Base-by-base conservation (phyloP, 1,140 invertebrate genomes). In the Zophobas morio region DNA sequence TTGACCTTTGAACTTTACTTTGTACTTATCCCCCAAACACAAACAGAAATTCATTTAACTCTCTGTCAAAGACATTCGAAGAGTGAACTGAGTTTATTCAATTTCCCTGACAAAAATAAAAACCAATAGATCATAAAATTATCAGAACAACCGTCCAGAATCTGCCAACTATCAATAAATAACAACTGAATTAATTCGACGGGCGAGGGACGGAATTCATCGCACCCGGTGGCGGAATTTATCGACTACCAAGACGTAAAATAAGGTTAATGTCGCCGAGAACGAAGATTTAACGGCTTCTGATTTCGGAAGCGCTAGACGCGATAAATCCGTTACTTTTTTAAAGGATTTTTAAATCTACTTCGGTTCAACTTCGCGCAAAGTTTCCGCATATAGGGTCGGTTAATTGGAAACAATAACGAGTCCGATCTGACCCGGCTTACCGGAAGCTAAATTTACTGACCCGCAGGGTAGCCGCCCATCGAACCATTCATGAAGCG, bases 161-260 rank as follows among this genome's bases (percentile, higher is more conserved):
- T 51, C n/a, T 5, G 49, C 49, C n/a, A 42, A 33, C 60, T 66
- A 49, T 63, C 76, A 47, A 72, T 78, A 74, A 78, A 78, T 72
- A 78, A 78, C 76, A 78, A 78, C 63, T 49, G 76, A 60, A 73
- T 78, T 78, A 78, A 57, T 74, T 54, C 56, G 46, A 56, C 66
- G 51, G 42, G 2, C 40, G 70, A 42, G 60, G 71, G 63, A 60
- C 71, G 6, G 56, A 63, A 73, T 73, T 72, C 56, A 74, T 71
- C 56, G 76, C 71, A 73, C 47, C 76, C 70, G 63, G 39, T 32
- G 70, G 54, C 70, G 40, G 70, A 78, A 78, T 78, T 78, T 78
- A 78, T 78, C 70, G 76, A 78, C 66, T 78, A 72, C 70, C 53
- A 78, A 78, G 76, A 78, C 76, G 76, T 78, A 73, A 78, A 78